Percentiles rank a stretch among this genome's conserved stretches.
Conservation (phyloP, 2,797 vertebrate species). For the Antrozous pallidus region DNA sequence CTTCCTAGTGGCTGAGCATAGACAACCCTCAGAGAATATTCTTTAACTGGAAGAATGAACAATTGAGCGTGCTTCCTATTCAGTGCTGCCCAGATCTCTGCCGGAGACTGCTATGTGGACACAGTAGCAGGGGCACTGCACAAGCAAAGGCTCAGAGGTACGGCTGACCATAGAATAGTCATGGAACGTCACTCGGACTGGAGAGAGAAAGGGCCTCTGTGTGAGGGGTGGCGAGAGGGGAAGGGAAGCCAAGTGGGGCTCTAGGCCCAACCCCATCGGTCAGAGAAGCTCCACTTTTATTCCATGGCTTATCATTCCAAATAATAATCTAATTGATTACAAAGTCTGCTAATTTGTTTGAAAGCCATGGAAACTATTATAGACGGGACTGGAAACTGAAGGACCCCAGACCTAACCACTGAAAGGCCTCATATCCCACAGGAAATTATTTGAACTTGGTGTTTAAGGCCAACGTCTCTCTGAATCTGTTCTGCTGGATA, state of each 20-base stretch:
- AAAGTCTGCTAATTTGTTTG: neutral
- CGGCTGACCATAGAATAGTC: neutral
- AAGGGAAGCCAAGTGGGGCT: accelerated
- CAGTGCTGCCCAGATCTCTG: neutral
- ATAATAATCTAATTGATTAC: neutral
- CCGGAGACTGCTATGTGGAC: neutral
- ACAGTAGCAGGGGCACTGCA: neutral
- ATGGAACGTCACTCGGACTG: neutral
- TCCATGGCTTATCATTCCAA: neutral
- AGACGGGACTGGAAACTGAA: neutral
- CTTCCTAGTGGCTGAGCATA: neutral
- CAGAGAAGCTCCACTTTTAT: neutral
- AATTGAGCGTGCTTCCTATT: neutral
- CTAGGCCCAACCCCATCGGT: neutral
- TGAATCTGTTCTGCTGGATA: neutral
- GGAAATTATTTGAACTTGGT: neutral
- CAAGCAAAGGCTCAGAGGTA: neutral
- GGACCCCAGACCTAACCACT: neutral
- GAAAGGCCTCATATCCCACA: accelerated
- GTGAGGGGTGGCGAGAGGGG: accelerated
- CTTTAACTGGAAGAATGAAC: neutral
- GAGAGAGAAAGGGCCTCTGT: accelerated
- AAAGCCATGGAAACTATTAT: neutral
- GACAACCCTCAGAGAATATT: neutral
- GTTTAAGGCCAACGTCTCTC: neutral